Percentiles rank a stretch among this genome's conserved stretches.
Evolutionary conservation across 2,113 vertebrate genomes (phyloP).

Genomic region (Tylochromis polylepis): DNA sequence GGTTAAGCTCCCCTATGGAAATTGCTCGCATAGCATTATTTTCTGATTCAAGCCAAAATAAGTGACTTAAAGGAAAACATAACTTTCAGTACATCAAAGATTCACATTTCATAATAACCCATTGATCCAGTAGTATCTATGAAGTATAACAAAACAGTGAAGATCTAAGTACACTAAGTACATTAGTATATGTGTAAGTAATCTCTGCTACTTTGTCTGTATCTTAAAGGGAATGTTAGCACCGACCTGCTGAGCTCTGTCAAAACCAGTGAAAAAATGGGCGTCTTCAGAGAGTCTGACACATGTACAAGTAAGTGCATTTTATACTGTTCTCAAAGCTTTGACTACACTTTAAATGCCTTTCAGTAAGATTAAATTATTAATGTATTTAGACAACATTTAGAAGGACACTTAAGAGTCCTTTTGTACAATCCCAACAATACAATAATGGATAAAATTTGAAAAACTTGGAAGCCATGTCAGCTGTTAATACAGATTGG

Average conservation of each 20-base stretch:
- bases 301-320: constrained; percentile 61
- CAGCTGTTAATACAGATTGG: background rate
- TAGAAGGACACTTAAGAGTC: background rate
- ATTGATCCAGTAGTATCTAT: background rate
- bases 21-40: background rate
- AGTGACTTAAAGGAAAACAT: background rate
- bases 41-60: background rate
- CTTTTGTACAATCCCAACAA: background rate
- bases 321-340: background rate
- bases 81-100: background rate
- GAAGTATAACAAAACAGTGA: background rate
- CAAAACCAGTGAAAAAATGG: constrained; percentile 65
- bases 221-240: constrained; percentile 58
- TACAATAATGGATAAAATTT: background rate
- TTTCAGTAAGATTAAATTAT: background rate
- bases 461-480: background rate
- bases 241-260: constrained; percentile 40
- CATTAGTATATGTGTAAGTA: background rate
- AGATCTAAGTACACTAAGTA: background rate
- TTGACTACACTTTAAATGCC: background rate
- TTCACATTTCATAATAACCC: background rate
- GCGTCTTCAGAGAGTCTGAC: constrained; percentile 46
- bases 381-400: background rate
- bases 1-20: background rate
- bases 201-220: background rate